Evolutionary conservation across 2,888 invertebrate species (phyloP), one percentile per base, ranked within the genome.

Genomic region (Erpobdella octoculata): DNA sequence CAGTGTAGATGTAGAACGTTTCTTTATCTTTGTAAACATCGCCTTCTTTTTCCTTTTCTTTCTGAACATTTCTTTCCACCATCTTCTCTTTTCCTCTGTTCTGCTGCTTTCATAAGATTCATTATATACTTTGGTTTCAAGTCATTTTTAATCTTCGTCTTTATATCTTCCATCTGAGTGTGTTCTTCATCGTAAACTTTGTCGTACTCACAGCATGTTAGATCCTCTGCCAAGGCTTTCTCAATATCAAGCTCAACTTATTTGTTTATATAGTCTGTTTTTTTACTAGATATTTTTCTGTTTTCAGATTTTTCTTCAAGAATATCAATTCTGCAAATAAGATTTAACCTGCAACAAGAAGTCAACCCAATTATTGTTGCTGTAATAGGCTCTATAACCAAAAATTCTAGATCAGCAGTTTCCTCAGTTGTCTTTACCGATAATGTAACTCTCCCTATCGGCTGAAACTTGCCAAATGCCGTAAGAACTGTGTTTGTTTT

Each of bases 121-220:
- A 87, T 88, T 62, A 98, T 95, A 80, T 98, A 98, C 79, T 90
- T 91, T 0, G 97, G 91, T 83, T 90, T 90, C 76, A 88, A 88
- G 0, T 86, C 86, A 79, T 87, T 87, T 76, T 88, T 73, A 18
- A 72, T 87, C n/a, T 85, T 85, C 71, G 87, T 83, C 78, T 87
- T 87, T 28, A 76, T 76, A 33, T 87, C 87, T 75, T 89, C 88
- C 74, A 87, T 87, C 75, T 91, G 89, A 76, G 89, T 87, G 75
- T 89, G 88, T 85, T 96, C 91, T n/a, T 91, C 88, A 80, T 97
- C 96, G 83, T 94, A 96, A 2, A 95, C 87, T 84, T 91, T 92
- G 84, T 97, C 96, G 84, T 97, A 97, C 80, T 94, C 93, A 82
- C 90, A 97, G 37, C 96, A 91, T 0, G 91, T 92, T 0, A 96